Evolutionary conservation across 2,888 invertebrate species (phyloP).

Genomic region (Apeira syringaria): DNA sequence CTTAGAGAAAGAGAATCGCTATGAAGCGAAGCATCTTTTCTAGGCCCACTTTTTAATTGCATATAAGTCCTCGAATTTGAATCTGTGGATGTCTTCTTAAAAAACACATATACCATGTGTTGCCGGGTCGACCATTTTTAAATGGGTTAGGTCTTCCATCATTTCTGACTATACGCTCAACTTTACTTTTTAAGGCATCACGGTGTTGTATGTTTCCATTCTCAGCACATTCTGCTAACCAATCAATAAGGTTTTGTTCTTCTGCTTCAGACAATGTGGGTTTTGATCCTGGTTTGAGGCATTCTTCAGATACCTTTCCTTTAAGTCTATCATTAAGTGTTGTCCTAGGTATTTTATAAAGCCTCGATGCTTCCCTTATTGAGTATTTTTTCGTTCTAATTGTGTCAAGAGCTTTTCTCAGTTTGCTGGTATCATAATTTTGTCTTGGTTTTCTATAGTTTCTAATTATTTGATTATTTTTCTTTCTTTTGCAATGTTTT

Average conservation of each 20-base stretch:
- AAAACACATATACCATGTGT: neutral
- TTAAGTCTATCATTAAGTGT: neutral
- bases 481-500: too few relatives aligned
- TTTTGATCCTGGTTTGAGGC: neutral
- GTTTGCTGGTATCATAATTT: neutral
- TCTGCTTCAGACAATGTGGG: neutral
- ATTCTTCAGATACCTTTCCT: neutral
- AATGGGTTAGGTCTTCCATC: neutral
- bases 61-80: neutral
- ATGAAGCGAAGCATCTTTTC: too few relatives aligned
- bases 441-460: neutral
- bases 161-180: neutral
- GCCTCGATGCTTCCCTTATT: neutral
- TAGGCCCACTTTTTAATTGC: neutral
- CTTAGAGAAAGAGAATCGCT: too few relatives aligned
- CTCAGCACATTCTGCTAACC: neutral
- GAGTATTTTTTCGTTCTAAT: neutral
- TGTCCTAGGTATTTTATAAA: neutral
- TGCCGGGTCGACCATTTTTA: neutral
- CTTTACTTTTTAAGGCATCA: neutral
- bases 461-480: too few relatives aligned
- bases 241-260: neutral
- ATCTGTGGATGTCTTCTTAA: neutral
- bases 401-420: neutral
- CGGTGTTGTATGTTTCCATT: neutral